These are phyloP conservation scores for Gryllus bimaculatus DNA, from an alignment of 1,140 invertebrate genomes.

Conservation along the genomic window DNA sequence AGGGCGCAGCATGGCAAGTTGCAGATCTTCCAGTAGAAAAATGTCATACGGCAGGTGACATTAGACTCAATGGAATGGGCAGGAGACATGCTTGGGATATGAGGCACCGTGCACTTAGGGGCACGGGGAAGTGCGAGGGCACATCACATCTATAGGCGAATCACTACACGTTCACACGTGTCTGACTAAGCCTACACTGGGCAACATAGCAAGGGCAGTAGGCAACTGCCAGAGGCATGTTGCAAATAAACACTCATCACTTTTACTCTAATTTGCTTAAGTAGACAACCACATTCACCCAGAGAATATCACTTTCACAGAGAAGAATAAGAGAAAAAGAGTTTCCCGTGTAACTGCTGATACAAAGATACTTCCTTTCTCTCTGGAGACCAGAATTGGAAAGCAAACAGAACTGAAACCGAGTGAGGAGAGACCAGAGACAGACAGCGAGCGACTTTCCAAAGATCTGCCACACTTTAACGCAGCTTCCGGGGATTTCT, in stretches of 20 bases:
- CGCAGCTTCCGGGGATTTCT: slow-evolving; percentile 27
- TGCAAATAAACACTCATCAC: not conserved
- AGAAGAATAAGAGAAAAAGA: not conserved
- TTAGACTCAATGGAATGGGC: not conserved
- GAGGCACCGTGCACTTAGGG: not conserved
- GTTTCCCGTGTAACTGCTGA: not conserved
- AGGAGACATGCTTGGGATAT: not conserved
- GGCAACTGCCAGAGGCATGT: no score
- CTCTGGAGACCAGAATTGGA: not conserved
- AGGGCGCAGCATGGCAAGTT: slow-evolving; percentile 2
- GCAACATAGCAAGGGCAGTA: no score
- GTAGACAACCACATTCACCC: not conserved
- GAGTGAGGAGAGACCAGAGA: not conserved
- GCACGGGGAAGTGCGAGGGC: not conserved
- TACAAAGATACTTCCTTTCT: not conserved
- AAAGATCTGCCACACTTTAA: slow-evolving; percentile 26
- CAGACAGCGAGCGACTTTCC: not conserved
- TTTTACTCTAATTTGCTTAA: not conserved
- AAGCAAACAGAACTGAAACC: not conserved
- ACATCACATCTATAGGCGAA: not conserved
- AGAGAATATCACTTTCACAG: not conserved
- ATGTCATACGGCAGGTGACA: not conserved
- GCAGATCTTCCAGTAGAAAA: not conserved
- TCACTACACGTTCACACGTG: not conserved
- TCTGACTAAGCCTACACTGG: no score